Conservation (phyloP, 2,888 invertebrate species). For the Apamea crenata region DNA sequence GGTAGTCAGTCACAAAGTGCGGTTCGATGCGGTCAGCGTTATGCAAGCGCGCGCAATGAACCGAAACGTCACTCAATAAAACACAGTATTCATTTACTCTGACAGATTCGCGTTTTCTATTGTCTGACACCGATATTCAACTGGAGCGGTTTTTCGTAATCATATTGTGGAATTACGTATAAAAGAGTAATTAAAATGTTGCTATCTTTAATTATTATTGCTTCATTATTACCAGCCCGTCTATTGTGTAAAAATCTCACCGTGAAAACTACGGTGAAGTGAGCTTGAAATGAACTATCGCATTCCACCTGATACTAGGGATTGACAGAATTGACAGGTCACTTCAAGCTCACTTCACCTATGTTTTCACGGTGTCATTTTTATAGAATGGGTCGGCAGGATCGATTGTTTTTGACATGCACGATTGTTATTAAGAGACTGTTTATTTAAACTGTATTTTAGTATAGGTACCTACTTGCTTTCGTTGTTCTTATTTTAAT, state of each 20-base stretch:
- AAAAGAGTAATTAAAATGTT: constrained; percentile 29
- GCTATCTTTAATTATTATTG: background rate
- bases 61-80: constrained; percentile 64
- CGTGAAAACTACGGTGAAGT: too few species aligned
- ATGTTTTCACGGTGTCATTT: too few species aligned
- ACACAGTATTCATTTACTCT: constrained; percentile 56
- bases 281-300: too few species aligned
- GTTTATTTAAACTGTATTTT: background rate
- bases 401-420: background rate
- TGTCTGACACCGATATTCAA: constrained; percentile 51
- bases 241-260: too few species aligned
- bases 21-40: constrained; percentile 52
- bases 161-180: constrained; percentile 2
- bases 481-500: background rate
- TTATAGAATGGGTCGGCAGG: too few species aligned
- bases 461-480: background rate
- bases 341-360: too few species aligned
- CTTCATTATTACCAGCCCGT: background rate
- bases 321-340: too few species aligned
- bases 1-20: constrained; percentile 29
- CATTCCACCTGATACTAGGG: too few species aligned
- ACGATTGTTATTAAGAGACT: background rate
- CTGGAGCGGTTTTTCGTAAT: constrained; percentile 40
- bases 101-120: constrained; percentile 55
- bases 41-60: constrained; percentile 62